Percentiles rank a stretch among this genome's conserved stretches.
phyloP scores from a whole-genome alignment of 2,797 vertebrate species.

The Picus viridis region DNA sequence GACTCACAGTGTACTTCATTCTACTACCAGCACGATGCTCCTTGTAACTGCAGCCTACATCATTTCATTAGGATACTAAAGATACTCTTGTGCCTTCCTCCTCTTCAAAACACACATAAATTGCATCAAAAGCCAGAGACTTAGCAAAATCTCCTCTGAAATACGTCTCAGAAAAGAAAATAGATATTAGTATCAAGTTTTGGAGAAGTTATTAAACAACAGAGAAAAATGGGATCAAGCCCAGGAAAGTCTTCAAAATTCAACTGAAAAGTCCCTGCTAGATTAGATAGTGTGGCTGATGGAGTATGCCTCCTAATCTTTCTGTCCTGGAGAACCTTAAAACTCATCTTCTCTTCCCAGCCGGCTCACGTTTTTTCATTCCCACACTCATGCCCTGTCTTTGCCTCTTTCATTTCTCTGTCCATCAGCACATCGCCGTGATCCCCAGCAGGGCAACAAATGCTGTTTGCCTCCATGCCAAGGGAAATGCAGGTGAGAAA shows the following conservation, averaged over 20 bases:
- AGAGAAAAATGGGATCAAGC: background rate
- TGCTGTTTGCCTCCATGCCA: background rate
- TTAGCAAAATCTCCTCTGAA: background rate
- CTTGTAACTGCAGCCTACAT: background rate
- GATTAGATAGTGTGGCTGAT: background rate
- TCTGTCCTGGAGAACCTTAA: background rate
- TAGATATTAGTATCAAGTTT: background rate
- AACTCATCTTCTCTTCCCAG: background rate
- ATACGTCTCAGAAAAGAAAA: background rate
- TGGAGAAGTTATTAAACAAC: background rate
- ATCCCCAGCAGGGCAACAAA: background rate
- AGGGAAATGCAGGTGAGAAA: background rate
- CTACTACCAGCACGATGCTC: background rate
- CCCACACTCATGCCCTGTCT: background rate
- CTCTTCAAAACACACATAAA: background rate
- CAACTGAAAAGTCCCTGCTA: background rate
- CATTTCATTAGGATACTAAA: background rate
- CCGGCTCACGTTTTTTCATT: background rate
- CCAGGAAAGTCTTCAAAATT: background rate
- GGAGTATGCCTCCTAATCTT: background rate
- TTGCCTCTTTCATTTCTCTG: background rate
- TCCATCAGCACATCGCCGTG: background rate
- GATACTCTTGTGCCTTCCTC: background rate
- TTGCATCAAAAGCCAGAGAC: background rate
- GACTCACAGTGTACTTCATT: background rate